A percentile compares a stretch with the other conserved stretches of the same genome.
Evolutionary conservation across 2,113 vertebrate genomes (phyloP).

Genomic region (Hypanus sabinus): DNA sequence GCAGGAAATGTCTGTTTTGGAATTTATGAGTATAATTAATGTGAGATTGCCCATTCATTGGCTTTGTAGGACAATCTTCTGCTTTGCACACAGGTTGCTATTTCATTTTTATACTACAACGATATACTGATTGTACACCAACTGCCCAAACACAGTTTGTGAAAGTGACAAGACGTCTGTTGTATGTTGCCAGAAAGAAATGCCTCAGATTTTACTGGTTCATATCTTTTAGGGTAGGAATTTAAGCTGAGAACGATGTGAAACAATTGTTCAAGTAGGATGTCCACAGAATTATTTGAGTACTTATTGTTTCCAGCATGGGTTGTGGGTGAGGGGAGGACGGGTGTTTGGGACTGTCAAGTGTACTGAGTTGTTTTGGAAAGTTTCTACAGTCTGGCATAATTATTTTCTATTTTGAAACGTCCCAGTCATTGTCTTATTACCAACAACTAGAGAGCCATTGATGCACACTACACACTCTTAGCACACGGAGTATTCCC

Average conservation of each 20-base stretch:
- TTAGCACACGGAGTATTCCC: no score
- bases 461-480: not conserved
- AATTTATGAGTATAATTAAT: not conserved
- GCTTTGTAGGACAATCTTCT: not conserved
- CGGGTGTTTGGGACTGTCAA: no score
- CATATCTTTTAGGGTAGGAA: not conserved
- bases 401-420: not conserved
- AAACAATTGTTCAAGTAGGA: no score
- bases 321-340: no score
- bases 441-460: not conserved
- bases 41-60: not conserved
- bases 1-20: not conserved
- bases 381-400: not conserved
- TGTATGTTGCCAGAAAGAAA: not conserved
- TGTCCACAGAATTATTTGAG: no score
- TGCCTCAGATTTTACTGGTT: not conserved
- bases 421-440: not conserved
- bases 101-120: not conserved
- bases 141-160: not conserved
- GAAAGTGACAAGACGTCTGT: not conserved
- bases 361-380: no score
- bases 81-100: not conserved
- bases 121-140: not conserved
- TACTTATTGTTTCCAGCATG: no score
- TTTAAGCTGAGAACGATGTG: no score